Base-by-base conservation (phyloP, 2,797 vertebrate species). In the Propithecus perrieri region DNA sequence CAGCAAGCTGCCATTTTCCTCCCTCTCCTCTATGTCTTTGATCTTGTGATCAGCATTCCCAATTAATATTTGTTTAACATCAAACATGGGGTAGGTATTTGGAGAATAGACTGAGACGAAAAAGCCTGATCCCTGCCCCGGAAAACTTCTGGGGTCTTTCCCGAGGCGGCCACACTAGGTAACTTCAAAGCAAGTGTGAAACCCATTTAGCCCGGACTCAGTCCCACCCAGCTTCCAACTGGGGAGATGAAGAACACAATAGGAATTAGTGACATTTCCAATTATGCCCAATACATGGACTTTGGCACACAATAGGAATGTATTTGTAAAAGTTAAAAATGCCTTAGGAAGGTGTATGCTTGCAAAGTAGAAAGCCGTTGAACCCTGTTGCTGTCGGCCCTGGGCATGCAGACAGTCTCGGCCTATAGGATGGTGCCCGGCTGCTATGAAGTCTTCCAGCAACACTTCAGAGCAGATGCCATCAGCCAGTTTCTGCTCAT, bases 401-500 rank as follows among this genome's bases (percentile, higher is more conserved):
- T 18, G 33, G 30, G 67, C 85, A 38, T 0, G 43, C 2, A 17
- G 17, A 33, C 13, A 0, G 11, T 22, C 7, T 17, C 0, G 17
- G 53, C 20, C 41, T 14, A 13, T 33, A 57, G 48, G 15, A 10
- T 4, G 71, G 53, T 12, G 61, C 30, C 55, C 7, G 28, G 50
- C 17, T 28, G 0, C 75, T 26, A 48, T 33, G n/a, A 87, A 59
- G 59, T 48, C 80, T 93, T 92, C 89, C 55, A 85, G 89, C 5
- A 59, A 35, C 91, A 76, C 80, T 81, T 85, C 57, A 75, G 84
- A 79, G 69, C 65, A 48, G 24, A 35, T 18, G 10, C 74, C 78
- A 41, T 71, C 72, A 33, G 84, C 85, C 89, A 67, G 35, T 43
- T 95, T 97, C 85, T 96, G 89, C 91, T 96, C 88, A 57, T 86